A percentile compares a stretch with the other conserved stretches of the same genome.
phyloP scores from a whole-genome alignment of 2,113 vertebrate species.

The Willisornis vidua region DNA sequence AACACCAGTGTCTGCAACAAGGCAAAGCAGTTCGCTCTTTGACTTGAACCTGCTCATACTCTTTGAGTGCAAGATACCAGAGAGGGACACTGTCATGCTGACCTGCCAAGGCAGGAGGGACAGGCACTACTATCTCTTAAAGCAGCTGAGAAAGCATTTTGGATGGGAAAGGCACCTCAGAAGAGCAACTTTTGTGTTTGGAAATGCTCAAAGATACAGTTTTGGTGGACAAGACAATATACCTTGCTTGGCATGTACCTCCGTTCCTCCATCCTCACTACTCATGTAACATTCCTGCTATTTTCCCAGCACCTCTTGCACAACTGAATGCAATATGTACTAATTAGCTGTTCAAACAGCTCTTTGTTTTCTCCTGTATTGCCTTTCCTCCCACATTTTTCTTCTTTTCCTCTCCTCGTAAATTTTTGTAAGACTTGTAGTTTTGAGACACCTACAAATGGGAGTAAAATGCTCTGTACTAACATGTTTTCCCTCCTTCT shows the following conservation, averaged over 20 bases:
- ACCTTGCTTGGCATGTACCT: not conserved
- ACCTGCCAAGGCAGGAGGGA: not conserved
- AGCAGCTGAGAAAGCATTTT: not conserved
- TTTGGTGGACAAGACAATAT: not conserved
- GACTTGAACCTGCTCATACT: not conserved
- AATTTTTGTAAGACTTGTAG: not conserved
- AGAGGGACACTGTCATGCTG: accelerated
- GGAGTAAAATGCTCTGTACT: not conserved
- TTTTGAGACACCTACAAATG: not conserved
- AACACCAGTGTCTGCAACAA: not conserved
- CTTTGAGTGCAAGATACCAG: not conserved
- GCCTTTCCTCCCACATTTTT: not conserved
- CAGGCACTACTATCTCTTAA: not conserved
- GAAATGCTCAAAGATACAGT: not conserved
- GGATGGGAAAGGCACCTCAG: not conserved
- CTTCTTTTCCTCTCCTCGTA: not conserved
- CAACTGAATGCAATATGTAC: not conserved
- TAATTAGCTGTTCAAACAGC: not conserved
- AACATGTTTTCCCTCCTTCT: not conserved
- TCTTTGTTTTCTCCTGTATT: not conserved
- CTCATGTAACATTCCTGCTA: accelerated
- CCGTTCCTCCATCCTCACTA: not conserved
- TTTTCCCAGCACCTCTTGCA: not conserved
- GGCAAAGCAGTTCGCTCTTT: accelerated
- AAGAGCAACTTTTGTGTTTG: not conserved